Percentiles rank a stretch among this genome's conserved stretches.
Conservation (phyloP, 2,113 vertebrate genomes). For the Tenebrosternarchus preto region DNA sequence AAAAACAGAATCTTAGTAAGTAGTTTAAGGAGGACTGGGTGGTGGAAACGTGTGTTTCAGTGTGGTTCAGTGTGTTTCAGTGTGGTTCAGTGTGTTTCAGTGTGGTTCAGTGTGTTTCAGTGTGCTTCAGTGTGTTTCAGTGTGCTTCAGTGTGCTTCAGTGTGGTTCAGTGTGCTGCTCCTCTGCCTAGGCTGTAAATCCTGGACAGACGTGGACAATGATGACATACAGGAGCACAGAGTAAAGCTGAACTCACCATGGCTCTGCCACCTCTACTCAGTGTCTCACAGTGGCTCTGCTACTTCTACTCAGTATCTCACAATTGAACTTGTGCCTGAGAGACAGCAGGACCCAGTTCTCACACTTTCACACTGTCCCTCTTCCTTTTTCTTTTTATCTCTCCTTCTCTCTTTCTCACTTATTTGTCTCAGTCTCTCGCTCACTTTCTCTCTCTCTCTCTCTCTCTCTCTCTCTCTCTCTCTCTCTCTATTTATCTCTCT, state of each 20-base stretch:
- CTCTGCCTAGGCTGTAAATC: not conserved
- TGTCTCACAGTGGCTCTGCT: conserved; percentile 1
- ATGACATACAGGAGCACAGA: not conserved
- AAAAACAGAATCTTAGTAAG: not conserved
- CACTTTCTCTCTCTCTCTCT: not conserved
- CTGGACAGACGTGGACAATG: not conserved
- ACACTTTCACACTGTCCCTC: too few relatives aligned
- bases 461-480: not conserved
- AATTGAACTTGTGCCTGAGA: conserved; percentile 22
- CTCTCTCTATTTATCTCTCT: not conserved
- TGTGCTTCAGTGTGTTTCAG: too few relatives aligned
- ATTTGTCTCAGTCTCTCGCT: too few relatives aligned
- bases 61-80: too few relatives aligned
- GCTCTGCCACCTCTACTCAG: not conserved
- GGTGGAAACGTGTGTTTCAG: too few relatives aligned
- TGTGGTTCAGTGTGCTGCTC: not conserved
- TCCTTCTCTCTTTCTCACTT: too few relatives aligned
- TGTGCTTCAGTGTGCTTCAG: too few relatives aligned
- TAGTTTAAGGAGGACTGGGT: too few relatives aligned
- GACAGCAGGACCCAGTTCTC: conserved; percentile 24
- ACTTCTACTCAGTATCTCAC: not conserved
- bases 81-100: too few relatives aligned
- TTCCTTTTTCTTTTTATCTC: not conserved
- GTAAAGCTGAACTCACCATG: not conserved
- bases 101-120: too few relatives aligned